phyloP scores from a whole-genome alignment of 2,113 vertebrate genomes.

The Tragulus kanchil region DNA sequence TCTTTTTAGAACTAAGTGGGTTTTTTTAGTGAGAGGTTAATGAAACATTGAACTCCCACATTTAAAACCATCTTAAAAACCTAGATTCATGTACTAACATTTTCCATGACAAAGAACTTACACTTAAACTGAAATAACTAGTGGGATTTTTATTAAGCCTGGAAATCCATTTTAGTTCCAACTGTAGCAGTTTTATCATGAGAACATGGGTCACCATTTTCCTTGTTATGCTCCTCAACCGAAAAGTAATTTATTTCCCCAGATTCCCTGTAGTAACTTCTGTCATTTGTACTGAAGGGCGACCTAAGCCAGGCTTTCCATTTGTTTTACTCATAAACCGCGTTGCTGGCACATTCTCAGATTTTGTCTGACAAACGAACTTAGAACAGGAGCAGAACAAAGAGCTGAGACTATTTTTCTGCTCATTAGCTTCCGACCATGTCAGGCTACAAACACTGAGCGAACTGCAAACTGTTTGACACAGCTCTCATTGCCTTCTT shows the following conservation, averaged over 20 bases:
- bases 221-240: background rate
- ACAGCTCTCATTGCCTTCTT: background rate
- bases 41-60: background rate
- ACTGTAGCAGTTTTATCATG: background rate
- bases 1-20: background rate
- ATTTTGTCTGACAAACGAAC: conserved; percentile 52
- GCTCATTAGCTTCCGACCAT: conserved; percentile 1
- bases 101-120: background rate
- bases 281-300: background rate
- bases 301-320: background rate
- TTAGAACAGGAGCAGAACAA: background rate
- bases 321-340: conserved; percentile 30
- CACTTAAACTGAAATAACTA: background rate
- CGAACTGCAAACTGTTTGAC: background rate
- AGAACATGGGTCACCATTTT: background rate
- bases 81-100: background rate
- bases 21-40: background rate
- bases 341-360: background rate
- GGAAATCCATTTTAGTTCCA: background rate
- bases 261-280: background rate
- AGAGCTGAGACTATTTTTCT: conserved; percentile 52
- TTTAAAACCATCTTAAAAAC: background rate
- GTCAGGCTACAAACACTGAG: background rate
- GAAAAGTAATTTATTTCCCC: background rate
- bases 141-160: background rate